phyloP scores from a whole-genome alignment of 1,140 invertebrate genomes.

The Eubasilissa regina region DNA sequence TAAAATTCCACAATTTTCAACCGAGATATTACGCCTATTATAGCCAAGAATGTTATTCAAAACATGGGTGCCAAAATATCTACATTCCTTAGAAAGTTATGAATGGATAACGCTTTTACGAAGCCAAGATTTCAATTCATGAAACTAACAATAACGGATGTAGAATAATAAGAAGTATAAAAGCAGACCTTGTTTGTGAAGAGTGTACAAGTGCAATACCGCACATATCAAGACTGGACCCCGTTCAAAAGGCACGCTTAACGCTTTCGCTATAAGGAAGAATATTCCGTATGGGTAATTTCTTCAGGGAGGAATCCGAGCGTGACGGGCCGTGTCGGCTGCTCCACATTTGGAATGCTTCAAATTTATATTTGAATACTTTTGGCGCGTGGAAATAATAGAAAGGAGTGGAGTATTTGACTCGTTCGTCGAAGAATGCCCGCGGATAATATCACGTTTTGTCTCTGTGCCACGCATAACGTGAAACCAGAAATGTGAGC shows the following conservation, averaged over 20 bases:
- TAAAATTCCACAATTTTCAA: no score
- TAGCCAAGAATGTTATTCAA: no score
- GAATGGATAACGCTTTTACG: not conserved
- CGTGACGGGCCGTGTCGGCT: slow-evolving; percentile 20
- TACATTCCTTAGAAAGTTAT: not conserved
- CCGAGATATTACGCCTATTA: no score
- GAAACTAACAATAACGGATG: slow-evolving; percentile 5
- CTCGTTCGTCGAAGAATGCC: not conserved
- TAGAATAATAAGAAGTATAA: not conserved
- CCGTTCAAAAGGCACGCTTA: not conserved
- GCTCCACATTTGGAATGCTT: slow-evolving; percentile 19
- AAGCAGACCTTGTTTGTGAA: slow-evolving; percentile 7
- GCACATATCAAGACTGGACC: not conserved
- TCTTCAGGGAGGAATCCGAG: slow-evolving; percentile 19
- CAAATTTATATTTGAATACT: slow-evolving; percentile 5
- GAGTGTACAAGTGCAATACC: slow-evolving; percentile 14
- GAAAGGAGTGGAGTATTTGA: not conserved
- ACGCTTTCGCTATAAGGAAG: not conserved
- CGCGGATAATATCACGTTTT: not conserved
- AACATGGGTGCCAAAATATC: not conserved
- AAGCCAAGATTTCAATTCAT: not conserved
- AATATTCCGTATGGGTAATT: not conserved
- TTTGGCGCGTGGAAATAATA: not conserved
- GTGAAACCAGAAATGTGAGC: not conserved
- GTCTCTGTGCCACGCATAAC: not conserved